phyloP scores from a whole-genome alignment of 2,888 invertebrate genomes.

The Notocelia uddmanniana region DNA sequence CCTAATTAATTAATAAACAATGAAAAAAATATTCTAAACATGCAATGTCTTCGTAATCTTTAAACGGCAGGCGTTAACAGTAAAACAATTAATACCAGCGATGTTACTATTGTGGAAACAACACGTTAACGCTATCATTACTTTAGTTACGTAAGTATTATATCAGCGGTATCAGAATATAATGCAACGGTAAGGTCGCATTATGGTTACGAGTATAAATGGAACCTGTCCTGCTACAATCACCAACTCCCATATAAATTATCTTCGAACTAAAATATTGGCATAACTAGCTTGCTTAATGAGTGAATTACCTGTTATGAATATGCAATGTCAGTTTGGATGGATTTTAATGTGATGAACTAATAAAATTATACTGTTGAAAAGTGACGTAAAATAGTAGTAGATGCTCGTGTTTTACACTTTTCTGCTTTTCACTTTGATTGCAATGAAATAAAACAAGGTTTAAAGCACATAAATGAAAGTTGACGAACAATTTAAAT shows the following conservation, averaged over 20 bases:
- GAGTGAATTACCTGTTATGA: constrained; percentile 7
- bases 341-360: too few species aligned
- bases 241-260: constrained; percentile 62
- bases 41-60: background rate
- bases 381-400: too few species aligned
- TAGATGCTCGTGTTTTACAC: too few species aligned
- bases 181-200: constrained; percentile 62
- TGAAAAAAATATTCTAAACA: background rate
- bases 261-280: constrained; percentile 49
- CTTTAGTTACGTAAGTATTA: constrained; percentile 38
- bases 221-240: constrained; percentile 56
- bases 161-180: constrained; percentile 42
- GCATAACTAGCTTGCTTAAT: constrained; percentile 31
- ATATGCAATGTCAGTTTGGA: background rate
- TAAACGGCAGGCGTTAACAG: background rate
- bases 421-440: too few species aligned
- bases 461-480: too few species aligned
- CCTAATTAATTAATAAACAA: too few species aligned
- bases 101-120: constrained; percentile 13
- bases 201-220: constrained; percentile 65
- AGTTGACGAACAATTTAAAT: too few species aligned
- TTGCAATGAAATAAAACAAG: too few species aligned
- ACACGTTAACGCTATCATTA: constrained; percentile 26
- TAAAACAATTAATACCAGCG: background rate
- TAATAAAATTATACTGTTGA: too few species aligned